A percentile compares a stretch with the other conserved stretches of the same genome.
phyloP scores from a whole-genome alignment of 1,140 invertebrate genomes.

The Mycetomoellerius zeteki region DNA sequence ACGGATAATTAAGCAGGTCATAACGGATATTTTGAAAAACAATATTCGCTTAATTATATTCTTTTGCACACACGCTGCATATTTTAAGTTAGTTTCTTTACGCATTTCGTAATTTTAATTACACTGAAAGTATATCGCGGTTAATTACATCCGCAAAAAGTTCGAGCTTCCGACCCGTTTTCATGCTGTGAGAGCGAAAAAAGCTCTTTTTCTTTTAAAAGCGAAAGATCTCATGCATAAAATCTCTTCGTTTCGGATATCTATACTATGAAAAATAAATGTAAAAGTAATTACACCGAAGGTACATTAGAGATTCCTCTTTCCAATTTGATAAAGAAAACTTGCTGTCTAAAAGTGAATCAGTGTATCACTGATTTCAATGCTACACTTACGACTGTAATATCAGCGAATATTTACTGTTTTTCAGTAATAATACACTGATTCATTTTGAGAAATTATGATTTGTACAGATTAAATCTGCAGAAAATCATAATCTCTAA shows the following conservation, averaged over 20 bases:
- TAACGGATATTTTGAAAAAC: slow-evolving; percentile 41
- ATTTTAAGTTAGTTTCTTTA: slow-evolving; percentile 48
- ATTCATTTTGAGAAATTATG: too few relatives aligned
- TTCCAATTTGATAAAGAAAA: neutral
- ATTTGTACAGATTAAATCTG: too few relatives aligned
- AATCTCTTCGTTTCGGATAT: neutral
- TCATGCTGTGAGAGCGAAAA: neutral
- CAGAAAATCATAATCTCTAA: too few relatives aligned
- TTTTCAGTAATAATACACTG: too few relatives aligned
- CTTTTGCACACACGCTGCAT: neutral
- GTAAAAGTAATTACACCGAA: slow-evolving; percentile 20
- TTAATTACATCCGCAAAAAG: slow-evolving; percentile 32
- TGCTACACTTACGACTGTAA: too few relatives aligned
- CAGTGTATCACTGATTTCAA: too few relatives aligned
- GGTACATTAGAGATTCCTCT: neutral
- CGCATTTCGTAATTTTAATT: slow-evolving; percentile 51
- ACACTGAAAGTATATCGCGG: slow-evolving; percentile 50
- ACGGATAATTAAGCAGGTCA: slow-evolving; percentile 60
- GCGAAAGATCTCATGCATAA: neutral
- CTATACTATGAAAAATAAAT: neutral
- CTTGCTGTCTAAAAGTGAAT: too few relatives aligned
- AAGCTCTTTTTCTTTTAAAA: neutral
- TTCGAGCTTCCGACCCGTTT: slow-evolving; percentile 8
- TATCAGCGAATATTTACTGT: too few relatives aligned
- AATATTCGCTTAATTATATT: slow-evolving; percentile 62